Conservation (phyloP, 92 coral and sea anemone genomes). For the Palythoa grandis region DNA sequence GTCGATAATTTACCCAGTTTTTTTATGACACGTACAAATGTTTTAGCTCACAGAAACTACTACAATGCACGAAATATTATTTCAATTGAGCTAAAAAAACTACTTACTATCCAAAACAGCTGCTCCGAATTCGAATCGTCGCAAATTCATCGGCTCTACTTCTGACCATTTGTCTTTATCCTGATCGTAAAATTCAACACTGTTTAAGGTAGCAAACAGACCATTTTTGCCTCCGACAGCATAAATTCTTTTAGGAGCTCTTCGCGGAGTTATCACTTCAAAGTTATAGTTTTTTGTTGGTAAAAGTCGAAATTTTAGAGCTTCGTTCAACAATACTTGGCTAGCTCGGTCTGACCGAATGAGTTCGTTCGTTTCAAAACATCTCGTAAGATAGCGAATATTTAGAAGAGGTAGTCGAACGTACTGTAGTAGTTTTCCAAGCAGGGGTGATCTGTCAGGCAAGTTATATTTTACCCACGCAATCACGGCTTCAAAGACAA, state of each 20-base stretch:
- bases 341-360: slow-evolving; percentile 77
- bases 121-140: slow-evolving; percentile 93
- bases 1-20: not conserved
- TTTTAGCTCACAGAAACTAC: not conserved
- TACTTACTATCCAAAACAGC: slow-evolving; percentile 82
- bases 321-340: slow-evolving; percentile 70
- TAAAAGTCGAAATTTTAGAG: slow-evolving; percentile 67
- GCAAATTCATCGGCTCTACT: slow-evolving; percentile 77
- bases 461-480: slow-evolving; percentile 80
- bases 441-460: slow-evolving; percentile 66
- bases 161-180: slow-evolving; percentile 77
- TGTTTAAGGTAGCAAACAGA: slow-evolving; percentile 88
- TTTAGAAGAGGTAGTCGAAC: slow-evolving; percentile 78
- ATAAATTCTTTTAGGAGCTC: slow-evolving; percentile 78
- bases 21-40: not conserved
- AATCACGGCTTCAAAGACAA: slow-evolving; percentile 84
- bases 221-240: slow-evolving; percentile 95
- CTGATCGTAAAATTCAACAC: slow-evolving; percentile 83
- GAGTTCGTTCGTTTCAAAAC: slow-evolving; percentile 77
- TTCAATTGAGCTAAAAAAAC: not conserved
- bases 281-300: slow-evolving; percentile 62
- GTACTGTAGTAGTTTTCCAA: slow-evolving; percentile 66
- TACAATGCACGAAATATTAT: not conserved
- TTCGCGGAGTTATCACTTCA: slow-evolving; percentile 60
- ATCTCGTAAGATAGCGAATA: slow-evolving; percentile 68